These are phyloP conservation scores for Cyprinodon variegatus DNA, from an alignment of 2,113 vertebrate genomes.

Conservation along the genomic window DNA sequence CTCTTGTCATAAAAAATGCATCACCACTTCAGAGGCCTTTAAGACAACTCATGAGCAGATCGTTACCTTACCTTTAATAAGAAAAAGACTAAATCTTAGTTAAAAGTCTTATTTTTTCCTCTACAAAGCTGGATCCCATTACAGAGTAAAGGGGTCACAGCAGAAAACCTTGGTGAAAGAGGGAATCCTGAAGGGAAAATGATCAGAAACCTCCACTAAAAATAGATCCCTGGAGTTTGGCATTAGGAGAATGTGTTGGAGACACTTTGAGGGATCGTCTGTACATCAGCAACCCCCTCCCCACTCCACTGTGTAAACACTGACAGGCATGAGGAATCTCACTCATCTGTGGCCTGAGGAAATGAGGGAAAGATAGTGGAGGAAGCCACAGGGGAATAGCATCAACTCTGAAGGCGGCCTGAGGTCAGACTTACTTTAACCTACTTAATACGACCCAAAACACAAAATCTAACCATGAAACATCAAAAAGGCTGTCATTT, in stretches of 20 bases:
- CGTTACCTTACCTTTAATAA: neutral
- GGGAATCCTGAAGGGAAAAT: neutral
- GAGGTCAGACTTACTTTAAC: slow-evolving; percentile 1
- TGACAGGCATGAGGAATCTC: slow-evolving; percentile 57
- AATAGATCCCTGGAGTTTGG: neutral
- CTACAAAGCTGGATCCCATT: neutral
- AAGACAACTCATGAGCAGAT: slow-evolving; percentile 11
- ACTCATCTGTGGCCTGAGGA: slow-evolving; percentile 56
- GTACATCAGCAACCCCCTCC: slow-evolving; percentile 36
- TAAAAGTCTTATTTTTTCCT: no score
- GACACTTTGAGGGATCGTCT: slow-evolving; percentile 7
- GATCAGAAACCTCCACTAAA: neutral
- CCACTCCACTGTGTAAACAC: slow-evolving; percentile 47
- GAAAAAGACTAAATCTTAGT: neutral
- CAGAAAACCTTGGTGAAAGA: neutral
- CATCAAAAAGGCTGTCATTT: no score
- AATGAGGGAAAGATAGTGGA: slow-evolving; percentile 47
- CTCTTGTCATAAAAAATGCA: neutral
- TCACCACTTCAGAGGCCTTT: slow-evolving; percentile 12
- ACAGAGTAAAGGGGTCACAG: neutral
- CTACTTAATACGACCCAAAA: no score
- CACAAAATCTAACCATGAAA: no score
- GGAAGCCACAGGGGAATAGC: slow-evolving; percentile 3
- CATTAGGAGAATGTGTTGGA: slow-evolving; percentile 9
- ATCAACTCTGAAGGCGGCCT: neutral